Evolutionary conservation across 2,888 invertebrate species (phyloP), one percentile per base, ranked within the genome.

Genomic region (Alloplasta piceator): DNA sequence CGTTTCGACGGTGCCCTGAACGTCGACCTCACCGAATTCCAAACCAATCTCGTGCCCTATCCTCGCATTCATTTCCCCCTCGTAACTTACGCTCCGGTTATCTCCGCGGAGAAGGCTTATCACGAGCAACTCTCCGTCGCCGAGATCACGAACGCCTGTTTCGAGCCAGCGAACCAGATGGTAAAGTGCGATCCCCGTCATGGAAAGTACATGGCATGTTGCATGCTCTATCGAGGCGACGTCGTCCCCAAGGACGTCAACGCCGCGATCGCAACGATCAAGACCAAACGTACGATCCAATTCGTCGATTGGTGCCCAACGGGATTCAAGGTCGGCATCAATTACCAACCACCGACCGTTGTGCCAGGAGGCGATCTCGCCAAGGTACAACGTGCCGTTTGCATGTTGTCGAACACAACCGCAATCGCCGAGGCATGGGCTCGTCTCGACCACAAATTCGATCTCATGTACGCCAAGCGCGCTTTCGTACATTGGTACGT

Each of bases 391-490:
- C 96, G 98, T 89, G 98, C 98, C 85, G 98, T 99, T 36, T 99
- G 98, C 95, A 98, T 98, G 98, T 95, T 98, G 94, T 98, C 98
- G 92, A 98, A 98, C 94, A 99, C 98, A 85, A 98, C 98, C 6
- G 98, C 98, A 87, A 98, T 98, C 92, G 98, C 98, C 16, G 98
- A 98, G 93, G 98, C 98, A 52, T 98, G 98, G 98, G 98, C 98
- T 26, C 96, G 98, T 90, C 94, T 98, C 83, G 98, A 98, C 93
- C 98, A 98, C 93, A 98, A 98, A 93, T 98, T 98, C 93, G 98
- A 98, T 93, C 94, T 98, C 82, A 98, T 98, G 98, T 98, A 98
- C 93, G 98, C 98, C 92, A 98, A 98, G 94, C 95, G 98, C 87
- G 98, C 98, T 77, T 98, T 98, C 93, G 98, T 98, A 82, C 98